These are phyloP conservation scores for Chrysopa pallens DNA, from an alignment of 1,140 invertebrate species.

Conservation along the genomic window DNA sequence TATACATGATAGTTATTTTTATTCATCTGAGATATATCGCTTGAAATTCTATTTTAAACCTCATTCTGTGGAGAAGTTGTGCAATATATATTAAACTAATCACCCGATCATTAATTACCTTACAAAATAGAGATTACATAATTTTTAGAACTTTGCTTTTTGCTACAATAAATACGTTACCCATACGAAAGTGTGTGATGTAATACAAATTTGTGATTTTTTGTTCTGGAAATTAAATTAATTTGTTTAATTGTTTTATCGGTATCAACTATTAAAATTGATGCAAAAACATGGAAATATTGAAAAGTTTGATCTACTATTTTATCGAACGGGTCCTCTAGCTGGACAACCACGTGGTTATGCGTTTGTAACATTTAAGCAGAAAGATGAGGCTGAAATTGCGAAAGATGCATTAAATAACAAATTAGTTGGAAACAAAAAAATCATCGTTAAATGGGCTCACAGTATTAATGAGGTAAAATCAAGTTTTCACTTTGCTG, in stretches of 20 bases:
- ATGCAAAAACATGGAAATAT: slow-evolving; percentile 80
- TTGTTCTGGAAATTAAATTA: slow-evolving; percentile 11
- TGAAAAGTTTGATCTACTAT: slow-evolving; percentile 87
- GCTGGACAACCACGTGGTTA: slow-evolving; percentile 81
- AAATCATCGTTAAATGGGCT: slow-evolving; percentile 65
- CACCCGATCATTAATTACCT: too few relatives aligned
- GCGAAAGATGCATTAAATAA: slow-evolving; percentile 58
- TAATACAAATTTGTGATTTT: slow-evolving; percentile 8
- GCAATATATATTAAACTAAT: too few relatives aligned
- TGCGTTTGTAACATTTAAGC: slow-evolving; percentile 75
- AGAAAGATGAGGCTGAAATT: slow-evolving; percentile 38
- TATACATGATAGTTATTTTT: too few relatives aligned
- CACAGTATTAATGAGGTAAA: slow-evolving; percentile 33
- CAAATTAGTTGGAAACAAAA: slow-evolving; percentile 50
- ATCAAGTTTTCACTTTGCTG: too few relatives aligned
- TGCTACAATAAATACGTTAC: too few relatives aligned
- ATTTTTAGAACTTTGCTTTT: too few relatives aligned
- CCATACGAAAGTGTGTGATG: slow-evolving; percentile 2
- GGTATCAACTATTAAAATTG: slow-evolving; percentile 87
- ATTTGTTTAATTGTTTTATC: slow-evolving; percentile 30
- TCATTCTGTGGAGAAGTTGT: too few relatives aligned
- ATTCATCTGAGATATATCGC: too few relatives aligned
- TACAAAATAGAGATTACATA: too few relatives aligned
- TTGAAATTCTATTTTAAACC: too few relatives aligned
- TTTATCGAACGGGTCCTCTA: slow-evolving; percentile 73